A percentile compares a stretch with the other conserved stretches of the same genome.
phyloP scores from a whole-genome alignment of 2,797 vertebrate genomes.

The Cygnus olor region DNA sequence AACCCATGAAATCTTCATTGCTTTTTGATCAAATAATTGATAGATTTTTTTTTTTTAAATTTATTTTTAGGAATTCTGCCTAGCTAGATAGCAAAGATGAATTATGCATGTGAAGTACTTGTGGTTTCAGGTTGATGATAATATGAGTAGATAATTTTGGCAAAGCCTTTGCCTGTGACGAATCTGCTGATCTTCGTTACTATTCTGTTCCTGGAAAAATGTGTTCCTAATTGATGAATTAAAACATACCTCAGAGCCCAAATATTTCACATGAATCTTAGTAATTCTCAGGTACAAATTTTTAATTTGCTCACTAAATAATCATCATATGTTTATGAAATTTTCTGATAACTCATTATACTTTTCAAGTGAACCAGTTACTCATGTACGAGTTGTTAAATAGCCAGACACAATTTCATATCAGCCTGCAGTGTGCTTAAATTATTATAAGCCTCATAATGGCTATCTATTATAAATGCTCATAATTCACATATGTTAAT shows the following conservation, averaged over 20 bases:
- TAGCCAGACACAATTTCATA: neutral
- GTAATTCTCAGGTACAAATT: neutral
- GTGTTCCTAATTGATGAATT: neutral
- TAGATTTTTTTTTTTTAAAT: neutral
- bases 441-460: neutral
- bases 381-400: neutral
- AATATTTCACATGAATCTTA: neutral
- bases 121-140: neutral
- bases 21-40: neutral
- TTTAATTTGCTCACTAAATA: neutral
- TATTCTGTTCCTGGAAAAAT: neutral
- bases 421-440: neutral
- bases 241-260: neutral
- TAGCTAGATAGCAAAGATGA: neutral
- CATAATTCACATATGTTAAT: neutral
- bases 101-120: rapidly evolving
- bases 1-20: neutral
- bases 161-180: neutral
- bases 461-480: neutral
- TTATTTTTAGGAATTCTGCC: neutral
- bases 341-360: neutral
- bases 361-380: neutral
- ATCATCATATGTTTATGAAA: neutral
- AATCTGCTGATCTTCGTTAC: neutral
- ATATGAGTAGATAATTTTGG: neutral